Base-by-base conservation (phyloP, 2,888 invertebrate genomes). In the Polymixis lichenea region DNA sequence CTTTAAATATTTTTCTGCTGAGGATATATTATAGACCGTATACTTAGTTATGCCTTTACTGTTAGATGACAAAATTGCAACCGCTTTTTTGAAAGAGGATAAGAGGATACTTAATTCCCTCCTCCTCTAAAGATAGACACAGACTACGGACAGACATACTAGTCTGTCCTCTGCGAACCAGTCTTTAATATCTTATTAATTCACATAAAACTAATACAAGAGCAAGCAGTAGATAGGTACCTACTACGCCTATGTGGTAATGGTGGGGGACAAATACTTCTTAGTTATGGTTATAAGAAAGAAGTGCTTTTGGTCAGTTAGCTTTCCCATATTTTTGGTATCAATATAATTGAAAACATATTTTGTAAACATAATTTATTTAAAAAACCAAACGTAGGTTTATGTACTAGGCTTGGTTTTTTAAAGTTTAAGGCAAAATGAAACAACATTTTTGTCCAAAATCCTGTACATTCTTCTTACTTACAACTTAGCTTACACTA, bases 221-320 rank as follows among this genome's bases (percentile, higher is more conserved):
- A 46, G 49, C 25, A 38, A 71, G 32, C 51, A 25, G 43, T n/a
- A n/a, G n/a, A 32, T 43, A 43, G 9, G 25, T 9, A 28, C 28
- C 8, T 28, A 58, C 19, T 1, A 6, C 11, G 53, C 3, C 17
- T 19, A 9, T 32, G 32, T 38, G 38, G 60, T 43, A 28, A 43
- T 9, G 32, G 19, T 5, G n/a, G n/a, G n/a, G 19, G 15, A 55
- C 22, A 64, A 76, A 28, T 53, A 43, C 13, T 5, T 62, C 22
- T 46, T 56, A 65, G 9, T 65, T 65, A 78, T 78, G 17, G 17
- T 64, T 22, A 17, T 32, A 64, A 77, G 17, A 25, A 49, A 49
- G 51, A 32, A 53, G 28, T 53, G 7, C 60, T n/a, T 46, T 19
- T 43, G 25, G n/a, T 77, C 25, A 77, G 61, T 76, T 51, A 76